A percentile compares a stretch with the other conserved stretches of the same genome.
Evolutionary conservation across 2,113 vertebrate species (phyloP).

Genomic region (Hippocampus comes): DNA sequence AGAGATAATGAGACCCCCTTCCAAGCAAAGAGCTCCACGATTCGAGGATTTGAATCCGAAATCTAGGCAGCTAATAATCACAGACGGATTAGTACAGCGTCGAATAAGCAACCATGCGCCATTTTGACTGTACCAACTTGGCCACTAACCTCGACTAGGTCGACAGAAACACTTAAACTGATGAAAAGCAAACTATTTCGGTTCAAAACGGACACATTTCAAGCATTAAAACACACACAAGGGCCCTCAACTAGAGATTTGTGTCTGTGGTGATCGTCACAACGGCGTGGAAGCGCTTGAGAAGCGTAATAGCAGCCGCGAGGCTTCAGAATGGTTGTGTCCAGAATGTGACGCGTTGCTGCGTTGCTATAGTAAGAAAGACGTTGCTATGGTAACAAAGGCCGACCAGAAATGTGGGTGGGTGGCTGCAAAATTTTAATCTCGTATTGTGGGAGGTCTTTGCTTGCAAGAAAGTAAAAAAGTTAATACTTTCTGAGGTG

Average conservation of each 20-base stretch:
- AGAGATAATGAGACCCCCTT: not conserved
- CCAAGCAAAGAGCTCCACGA: not conserved
- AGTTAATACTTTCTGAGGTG: not conserved
- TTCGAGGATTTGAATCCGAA: not conserved
- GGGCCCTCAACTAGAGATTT: not conserved
- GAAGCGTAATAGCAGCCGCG: conserved; percentile 28
- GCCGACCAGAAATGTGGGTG: conserved; percentile 20
- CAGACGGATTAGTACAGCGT: conserved; percentile 57
- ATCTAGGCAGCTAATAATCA: conserved; percentile 21
- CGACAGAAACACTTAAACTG: not conserved
- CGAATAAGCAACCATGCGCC: conserved; percentile 68
- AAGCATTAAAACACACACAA: not conserved
- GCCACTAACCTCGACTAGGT: conserved; percentile 21
- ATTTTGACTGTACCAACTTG: conserved; percentile 67
- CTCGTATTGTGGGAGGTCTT: too few species aligned
- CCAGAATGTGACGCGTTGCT: conserved; percentile 64
- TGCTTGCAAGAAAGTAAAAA: not conserved
- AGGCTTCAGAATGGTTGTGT: conserved; percentile 29
- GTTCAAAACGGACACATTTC: not conserved
- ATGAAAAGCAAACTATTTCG: not conserved
- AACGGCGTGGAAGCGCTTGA: not conserved
- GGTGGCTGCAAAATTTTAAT: too few species aligned
- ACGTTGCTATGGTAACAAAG: conserved; percentile 66
- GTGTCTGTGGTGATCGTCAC: not conserved
- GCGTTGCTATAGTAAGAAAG: conserved; percentile 66